Base-by-base conservation (phyloP, 2,113 vertebrate species). In the Ophthalmolycus amberensis region DNA sequence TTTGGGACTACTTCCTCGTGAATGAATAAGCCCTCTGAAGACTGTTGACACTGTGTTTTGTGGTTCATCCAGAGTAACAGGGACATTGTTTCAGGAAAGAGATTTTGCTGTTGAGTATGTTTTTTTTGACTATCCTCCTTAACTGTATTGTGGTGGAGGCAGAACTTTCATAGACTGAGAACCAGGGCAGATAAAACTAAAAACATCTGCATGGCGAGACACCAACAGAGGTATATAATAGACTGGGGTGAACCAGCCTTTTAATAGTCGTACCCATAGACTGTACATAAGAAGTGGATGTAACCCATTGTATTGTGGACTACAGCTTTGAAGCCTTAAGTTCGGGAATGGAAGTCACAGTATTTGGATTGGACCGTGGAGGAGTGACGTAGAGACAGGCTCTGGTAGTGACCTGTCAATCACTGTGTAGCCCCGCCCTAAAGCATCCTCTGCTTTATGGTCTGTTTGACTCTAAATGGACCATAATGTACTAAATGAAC, bases 41-140 rank as follows among this genome's bases (percentile, higher is more conserved):
- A 60, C 48, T 16, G 50, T 59, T 27, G 62, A 76, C 71, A 12
- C 0, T 42, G 34, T 56, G 60, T 73, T 79, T 25, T 46, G 62
- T 25, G 12, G 38, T 64, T 65, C 32, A 52, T 71, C n/a, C n/a
- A 14, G 14, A n/a, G 18, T 20, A 59, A 68, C 12, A 14, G 60
- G 10, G 18, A 20, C 29, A 20, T 20, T 34, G 59, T 32, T 67
- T 38, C n/a, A 63, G 18, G 44, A 63, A 16, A 54, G 20, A 69
- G 0, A 70, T n/a, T 54, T 38, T 64, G 8, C 5, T 29, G 29
- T 70, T 27, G 8, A 60, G 32, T 7, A n/a, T 5, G 29, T 34
- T 34, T 7, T 32, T 18, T 48, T 63, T n/a, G 27, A 9, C 18
- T 14, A 3, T 29, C n/a, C 74, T 46, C 3, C 25, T 34, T 4